Base-by-base conservation (phyloP, 2,113 vertebrate genomes). In the Hemiscyllium ocellatum region DNA sequence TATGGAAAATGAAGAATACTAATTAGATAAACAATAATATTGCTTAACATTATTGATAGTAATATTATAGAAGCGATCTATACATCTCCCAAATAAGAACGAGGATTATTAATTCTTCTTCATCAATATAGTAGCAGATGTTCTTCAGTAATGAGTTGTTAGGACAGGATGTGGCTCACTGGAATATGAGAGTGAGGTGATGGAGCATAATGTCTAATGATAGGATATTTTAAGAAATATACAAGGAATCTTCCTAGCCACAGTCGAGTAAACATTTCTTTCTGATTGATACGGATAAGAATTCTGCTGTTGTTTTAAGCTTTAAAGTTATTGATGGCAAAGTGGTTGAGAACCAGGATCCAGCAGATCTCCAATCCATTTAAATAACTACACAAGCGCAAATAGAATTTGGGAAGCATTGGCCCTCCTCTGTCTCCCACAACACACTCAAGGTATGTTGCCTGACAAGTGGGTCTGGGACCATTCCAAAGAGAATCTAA, bases 101-200 rank as follows among this genome's bases (percentile, higher is more conserved):
- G 42, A 83, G 80, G 80, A 83, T 83, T 83, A 83, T 83, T 83
- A 83, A 83, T 83, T 83, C 80, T 83, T 83, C 4, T 83, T 83
- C 17, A 83, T 83, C 80, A 83, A 47, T 83, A 83, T 47, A 83
- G 17, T 22, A 47, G 17, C 80, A 83, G 80, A 42, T n/a, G n/a
- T 83, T 37, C 80, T 47, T 37, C 17, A 19, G 80, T 83, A 83
- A 20, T 83, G 37, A 42, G 37, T 47, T 83, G 80, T 83, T 83
- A 42, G 80, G 37, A 83, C 17, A 6, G 15, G 37, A 19, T 47
- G 37, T 83, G 17, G 42, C 20, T 83, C 19, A 15, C n/a, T 80
- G n/a, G 78, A 4, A 3, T 80, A 37, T 83, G 80, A 83, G 37
- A 83, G 80, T 83, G 80, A 83, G 17, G n/a, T 20, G 20, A 20